phyloP scores from a whole-genome alignment of 2,113 vertebrate genomes.

The Monopterus albus region DNA sequence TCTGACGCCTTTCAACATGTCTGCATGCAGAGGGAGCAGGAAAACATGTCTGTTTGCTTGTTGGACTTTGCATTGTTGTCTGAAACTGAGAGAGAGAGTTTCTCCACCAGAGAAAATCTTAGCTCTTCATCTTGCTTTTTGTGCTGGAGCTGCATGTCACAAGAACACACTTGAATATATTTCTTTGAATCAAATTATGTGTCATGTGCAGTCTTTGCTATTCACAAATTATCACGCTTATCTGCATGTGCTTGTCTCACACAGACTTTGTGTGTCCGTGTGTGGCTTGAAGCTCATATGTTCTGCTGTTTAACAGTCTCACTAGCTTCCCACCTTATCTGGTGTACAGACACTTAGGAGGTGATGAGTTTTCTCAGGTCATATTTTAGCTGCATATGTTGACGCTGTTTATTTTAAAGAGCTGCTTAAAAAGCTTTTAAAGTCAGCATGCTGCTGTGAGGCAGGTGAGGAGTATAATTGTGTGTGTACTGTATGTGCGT shows the following conservation, averaged over 20 bases:
- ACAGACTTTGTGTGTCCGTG: slow-evolving; percentile 16
- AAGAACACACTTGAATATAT: slow-evolving; percentile 71
- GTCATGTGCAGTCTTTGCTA: slow-evolving; percentile 52
- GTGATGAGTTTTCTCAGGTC: slow-evolving; percentile 71
- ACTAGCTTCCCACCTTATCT: slow-evolving; percentile 51
- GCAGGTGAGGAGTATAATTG: slow-evolving; percentile 26
- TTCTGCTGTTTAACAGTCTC: slow-evolving; percentile 61
- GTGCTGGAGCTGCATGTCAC: slow-evolving; percentile 62
- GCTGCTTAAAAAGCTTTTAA: slow-evolving; percentile 57
- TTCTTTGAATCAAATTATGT: slow-evolving; percentile 69
- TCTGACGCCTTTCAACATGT: slow-evolving; percentile 60
- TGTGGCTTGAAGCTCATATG: slow-evolving; percentile 46
- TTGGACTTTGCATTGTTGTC: slow-evolving; percentile 64
- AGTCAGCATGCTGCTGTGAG: slow-evolving; percentile 19
- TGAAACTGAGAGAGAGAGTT: slow-evolving; percentile 36
- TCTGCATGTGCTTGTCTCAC: slow-evolving; percentile 41
- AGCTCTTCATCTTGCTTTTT: slow-evolving; percentile 66
- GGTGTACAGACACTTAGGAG: slow-evolving; percentile 45
- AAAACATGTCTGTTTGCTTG: slow-evolving; percentile 59
- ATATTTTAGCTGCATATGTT: slow-evolving; percentile 73
- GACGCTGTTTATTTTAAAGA: slow-evolving; percentile 72
- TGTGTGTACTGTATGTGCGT: no score
- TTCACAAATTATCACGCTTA: slow-evolving; percentile 61
- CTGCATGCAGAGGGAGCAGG: slow-evolving; percentile 35
- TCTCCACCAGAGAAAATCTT: slow-evolving; percentile 45